Base-by-base conservation (phyloP, 2,113 vertebrate species). In the Chloropsis cyanopogon region DNA sequence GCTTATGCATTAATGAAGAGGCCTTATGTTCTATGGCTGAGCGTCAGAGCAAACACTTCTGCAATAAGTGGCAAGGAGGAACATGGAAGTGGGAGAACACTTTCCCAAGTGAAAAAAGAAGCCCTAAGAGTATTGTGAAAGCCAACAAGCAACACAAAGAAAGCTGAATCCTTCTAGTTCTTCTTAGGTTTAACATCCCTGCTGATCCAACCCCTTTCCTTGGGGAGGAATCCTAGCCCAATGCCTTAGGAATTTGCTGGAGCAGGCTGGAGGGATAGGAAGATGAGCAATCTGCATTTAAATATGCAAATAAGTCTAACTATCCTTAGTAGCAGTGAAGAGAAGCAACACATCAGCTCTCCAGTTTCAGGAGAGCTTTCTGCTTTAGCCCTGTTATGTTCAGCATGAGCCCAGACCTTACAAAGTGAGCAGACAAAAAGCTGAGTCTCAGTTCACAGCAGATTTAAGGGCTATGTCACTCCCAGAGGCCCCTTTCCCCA, bases 1-100 rank as follows among this genome's bases (percentile, higher is more conserved):
- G 75, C 68, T 94, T 47, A 5, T 4, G 39, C 68, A 37, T 68
- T 92, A 92, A 93, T 64, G 83, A 93, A 95, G 92, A 93, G 77
- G 61, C 1, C 80, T 92, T 44, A 26, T 14, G 47, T 59, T 75
- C 50, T 35, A 28, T 15, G 33, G 86, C 59, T 83, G 88, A 86
- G 59, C 0, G 0, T 81, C 80, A 71, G 26, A 81, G 60, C 60
- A 92, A 88, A 93, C 59, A 70, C 35, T 88, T 61, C 44, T 70
- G 52, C 59, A 79, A 65, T 28, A 61, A 1, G 26, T 4, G 1
- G 19, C 66, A 78, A 57, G 69, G 39, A 73, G 91, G 41, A 6
- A 57, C 20, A 35, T 25, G 68, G 31, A 71, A 85, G 69, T 15
- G 65, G 54, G 28, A 64, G 66, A 76, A 35, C n/a, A 53, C 33